Percentiles rank a stretch among this genome's conserved stretches.
Conservation (phyloP, 2,888 invertebrate species). For the Achlya flavicornis region DNA sequence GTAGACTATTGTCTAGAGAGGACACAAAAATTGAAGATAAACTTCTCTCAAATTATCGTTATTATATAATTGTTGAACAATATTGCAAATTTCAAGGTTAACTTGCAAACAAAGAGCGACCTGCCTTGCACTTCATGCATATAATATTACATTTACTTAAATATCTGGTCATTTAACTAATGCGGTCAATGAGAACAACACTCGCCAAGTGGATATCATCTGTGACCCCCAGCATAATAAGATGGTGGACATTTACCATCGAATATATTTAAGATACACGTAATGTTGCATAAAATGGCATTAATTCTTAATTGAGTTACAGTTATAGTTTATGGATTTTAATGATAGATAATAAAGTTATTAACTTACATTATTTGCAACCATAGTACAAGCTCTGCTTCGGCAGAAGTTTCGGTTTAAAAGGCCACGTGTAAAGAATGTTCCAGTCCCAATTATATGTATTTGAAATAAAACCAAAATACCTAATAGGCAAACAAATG, state of each 20-base stretch:
- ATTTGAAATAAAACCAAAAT: no score
- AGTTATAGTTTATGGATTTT: background rate
- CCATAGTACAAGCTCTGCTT: no score
- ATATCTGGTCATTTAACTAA: constrained; percentile 32
- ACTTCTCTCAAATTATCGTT: no score
- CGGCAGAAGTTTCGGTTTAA: no score
- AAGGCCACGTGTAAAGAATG: no score
- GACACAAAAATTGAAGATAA: no score
- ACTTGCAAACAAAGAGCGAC: background rate
- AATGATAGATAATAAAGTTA: no score
- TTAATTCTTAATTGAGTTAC: background rate
- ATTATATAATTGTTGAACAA: no score
- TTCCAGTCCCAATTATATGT: no score
- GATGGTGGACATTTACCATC: background rate
- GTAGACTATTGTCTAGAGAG: no score
- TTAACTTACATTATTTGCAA: no score
- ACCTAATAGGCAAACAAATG: no score
- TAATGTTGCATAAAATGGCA: constrained; percentile 7
- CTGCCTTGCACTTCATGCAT: background rate
- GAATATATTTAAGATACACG: constrained; percentile 15
- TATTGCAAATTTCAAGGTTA: background rate
- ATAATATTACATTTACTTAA: constrained; percentile 24
- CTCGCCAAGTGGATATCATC: constrained; percentile 7
- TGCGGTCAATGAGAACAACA: constrained; percentile 41
- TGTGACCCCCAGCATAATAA: background rate